Evolutionary conservation across 2,797 vertebrate species (phyloP), one percentile per base, ranked within the genome.

Genomic region (Eremophila alpestris): DNA sequence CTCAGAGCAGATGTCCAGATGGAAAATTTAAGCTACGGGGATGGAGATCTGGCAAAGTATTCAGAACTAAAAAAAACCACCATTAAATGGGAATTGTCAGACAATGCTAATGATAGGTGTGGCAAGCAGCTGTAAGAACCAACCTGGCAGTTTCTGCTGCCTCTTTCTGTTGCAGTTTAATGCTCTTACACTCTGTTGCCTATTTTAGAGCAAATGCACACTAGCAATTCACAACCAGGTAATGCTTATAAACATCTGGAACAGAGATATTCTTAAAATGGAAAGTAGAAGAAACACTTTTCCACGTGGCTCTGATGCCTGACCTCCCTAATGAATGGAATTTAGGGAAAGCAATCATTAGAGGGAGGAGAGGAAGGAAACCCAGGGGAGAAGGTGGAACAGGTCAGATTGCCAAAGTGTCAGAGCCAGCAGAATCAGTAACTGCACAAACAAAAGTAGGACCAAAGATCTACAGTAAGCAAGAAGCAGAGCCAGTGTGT

Each of bases 71-170:
- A 90, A 88, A 90, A 88, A 78, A 41, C 9, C 0, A n/a, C 30
- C 20, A 34, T 2, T 62, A 63, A 90, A 89, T 51, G 62, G 87
- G 82, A 95, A 92, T 87, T 97, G 84, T 89, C 65, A 91, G 87
- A 89, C 84, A 91, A 78, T 83, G 71, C 62, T 95, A 87, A 96
- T 93, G 94, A 89, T 89, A 95, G 94, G 89, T 87, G 93, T 91
- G 89, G 84, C 73, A 81, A 91, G 49, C 87, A 93, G 49, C 92
- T 89, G 75, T 81, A 85, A 83, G 64, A 95, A 94, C 68, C 51
- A 83, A 30, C 58, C 78, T 10, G 43, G 54, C 51, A 89, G 89
- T 93, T 94, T 91, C 63, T 93, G 36, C 75, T 90, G 27, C 74
- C 32, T 74, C 11, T 74, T 68, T 52, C 62, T 75, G 49, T 86